Base-by-base conservation (phyloP, 2,888 invertebrate species). In the Tethea ocularis region DNA sequence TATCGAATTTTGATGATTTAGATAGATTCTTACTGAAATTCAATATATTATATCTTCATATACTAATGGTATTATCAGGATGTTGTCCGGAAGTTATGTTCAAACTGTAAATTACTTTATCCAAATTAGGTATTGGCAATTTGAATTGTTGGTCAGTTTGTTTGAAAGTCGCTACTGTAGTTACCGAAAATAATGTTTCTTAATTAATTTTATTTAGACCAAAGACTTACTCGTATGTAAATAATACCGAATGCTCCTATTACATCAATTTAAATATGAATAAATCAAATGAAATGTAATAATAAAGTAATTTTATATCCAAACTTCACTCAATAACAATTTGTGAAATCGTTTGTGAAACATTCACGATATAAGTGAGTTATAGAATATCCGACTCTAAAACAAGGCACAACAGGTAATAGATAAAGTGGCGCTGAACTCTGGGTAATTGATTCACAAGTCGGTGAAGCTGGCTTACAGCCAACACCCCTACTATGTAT, bases 321-420 rank as follows among this genome's bases (percentile, higher is more conserved):
- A 17, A 46, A n/a, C 5, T 41, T 41, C 41, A 46, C 46, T 20
- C 46, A 46, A 46, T 46, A 46, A 46, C 46, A 46, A 46, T 20
- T 20, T 20, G 46, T 46, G 8, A 3, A 20, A 46, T 2, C 20
- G 20, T 46, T 33, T 17, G 8, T 41, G 7, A 7, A 41, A 17
- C 17, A 17, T 46, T 38, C n/a, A 46, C 46, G n/a, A 10, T 10
- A 10, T 20, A 20, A 46, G 20, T 46, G 46, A 46, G 46, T 20
- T 20, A 20, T 8, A 10, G 7, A 13, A 7, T 57, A 59, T 57
- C 60, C 59, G 59, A 58, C 61, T 26, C 56, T 53, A 51, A 23
- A 38, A 59, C 24, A 22, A 26, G 54, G 59, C 60, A 74, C 77
- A 79, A 77, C 80, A 80, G 79, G 75, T 80, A 72, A 67, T 54